phyloP scores from a whole-genome alignment of 1,140 invertebrate genomes.

The Homarus americanus region DNA sequence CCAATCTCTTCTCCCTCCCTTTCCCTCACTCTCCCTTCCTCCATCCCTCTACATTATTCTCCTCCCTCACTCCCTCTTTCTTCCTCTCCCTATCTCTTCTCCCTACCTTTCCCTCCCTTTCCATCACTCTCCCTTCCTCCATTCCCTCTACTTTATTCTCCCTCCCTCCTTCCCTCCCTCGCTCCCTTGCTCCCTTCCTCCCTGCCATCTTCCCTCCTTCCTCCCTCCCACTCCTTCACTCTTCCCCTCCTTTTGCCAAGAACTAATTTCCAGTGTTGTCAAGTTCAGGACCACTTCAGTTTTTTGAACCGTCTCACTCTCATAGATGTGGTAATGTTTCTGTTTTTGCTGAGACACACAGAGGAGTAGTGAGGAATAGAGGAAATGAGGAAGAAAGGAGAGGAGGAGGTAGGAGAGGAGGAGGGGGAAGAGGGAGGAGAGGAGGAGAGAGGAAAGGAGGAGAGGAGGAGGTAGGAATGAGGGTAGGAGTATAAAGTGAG shows the following conservation, averaged over 20 bases:
- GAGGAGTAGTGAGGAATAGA: background rate
- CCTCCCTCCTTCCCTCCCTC: background rate
- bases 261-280: background rate
- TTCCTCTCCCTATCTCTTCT: background rate
- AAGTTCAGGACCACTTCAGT: background rate
- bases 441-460: background rate
- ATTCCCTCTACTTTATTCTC: background rate
- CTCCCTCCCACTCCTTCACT: background rate
- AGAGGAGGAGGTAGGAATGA: background rate
- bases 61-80: background rate
- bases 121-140: background rate
- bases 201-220: background rate
- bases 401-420: background rate
- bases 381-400: background rate
- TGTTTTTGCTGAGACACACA: background rate
- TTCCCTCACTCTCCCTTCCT: background rate
- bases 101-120: background rate
- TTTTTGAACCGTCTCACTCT: background rate
- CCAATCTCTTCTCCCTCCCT: background rate
- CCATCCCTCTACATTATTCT: too few species aligned
- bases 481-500: too few species aligned
- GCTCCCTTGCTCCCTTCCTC: background rate
- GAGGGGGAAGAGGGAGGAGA: background rate
- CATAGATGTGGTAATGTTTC: background rate
- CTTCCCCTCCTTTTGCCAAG: background rate